Evolutionary conservation across 2,113 vertebrate genomes (phyloP).

Genomic region (Chrysemys picta): DNA sequence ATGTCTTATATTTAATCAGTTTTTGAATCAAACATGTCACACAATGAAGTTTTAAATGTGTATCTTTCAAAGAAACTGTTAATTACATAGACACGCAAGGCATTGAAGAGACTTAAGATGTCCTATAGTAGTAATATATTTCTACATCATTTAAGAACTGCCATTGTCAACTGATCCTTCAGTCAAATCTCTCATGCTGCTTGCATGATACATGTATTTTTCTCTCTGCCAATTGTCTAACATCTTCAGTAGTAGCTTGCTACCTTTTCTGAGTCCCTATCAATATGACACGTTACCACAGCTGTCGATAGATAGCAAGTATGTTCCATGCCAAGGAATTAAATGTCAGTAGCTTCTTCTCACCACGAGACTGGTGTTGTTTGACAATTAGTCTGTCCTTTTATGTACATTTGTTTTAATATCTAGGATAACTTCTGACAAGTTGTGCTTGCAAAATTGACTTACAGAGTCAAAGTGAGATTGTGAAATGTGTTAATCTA

Average conservation of each 20-base stretch:
- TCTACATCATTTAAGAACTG: not conserved
- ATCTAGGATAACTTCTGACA: not conserved
- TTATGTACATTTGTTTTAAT: not conserved
- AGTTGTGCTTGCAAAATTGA: not conserved
- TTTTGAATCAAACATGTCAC: not conserved
- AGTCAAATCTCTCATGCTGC: not conserved
- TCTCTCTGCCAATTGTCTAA: not conserved
- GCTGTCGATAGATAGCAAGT: not conserved
- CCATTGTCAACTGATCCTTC: not conserved
- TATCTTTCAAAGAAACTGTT: not conserved
- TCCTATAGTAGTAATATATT: not conserved
- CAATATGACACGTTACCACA: not conserved
- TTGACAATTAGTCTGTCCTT: not conserved
- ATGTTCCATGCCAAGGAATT: not conserved
- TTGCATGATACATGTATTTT: not conserved
- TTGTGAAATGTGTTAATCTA: too few relatives aligned
- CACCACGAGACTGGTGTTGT: not conserved
- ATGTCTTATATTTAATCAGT: not conserved
- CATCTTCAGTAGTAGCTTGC: not conserved
- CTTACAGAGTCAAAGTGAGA: not conserved
- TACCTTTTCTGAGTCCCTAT: not conserved
- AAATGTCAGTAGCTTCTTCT: not conserved
- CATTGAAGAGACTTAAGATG: not conserved
- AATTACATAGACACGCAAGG: not conserved
- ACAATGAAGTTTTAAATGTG: not conserved